phyloP scores from a whole-genome alignment of 1,140 invertebrate species.

The Panagrolaimus sp. region DNA sequence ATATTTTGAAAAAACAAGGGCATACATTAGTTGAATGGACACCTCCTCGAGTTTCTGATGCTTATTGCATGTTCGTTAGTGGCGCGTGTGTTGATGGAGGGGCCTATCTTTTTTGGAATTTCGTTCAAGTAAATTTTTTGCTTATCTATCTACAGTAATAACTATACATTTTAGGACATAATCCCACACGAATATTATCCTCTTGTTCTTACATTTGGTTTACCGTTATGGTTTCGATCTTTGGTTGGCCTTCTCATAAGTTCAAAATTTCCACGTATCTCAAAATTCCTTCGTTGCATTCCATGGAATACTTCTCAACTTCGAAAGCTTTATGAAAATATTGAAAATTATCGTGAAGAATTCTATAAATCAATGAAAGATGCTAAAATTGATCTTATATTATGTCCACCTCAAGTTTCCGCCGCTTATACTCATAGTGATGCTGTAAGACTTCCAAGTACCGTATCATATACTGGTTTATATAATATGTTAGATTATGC shows the following conservation, averaged over 20 bases:
- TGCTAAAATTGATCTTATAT: not conserved
- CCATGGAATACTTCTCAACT: not conserved
- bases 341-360: slow-evolving; percentile 2
- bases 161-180: not conserved
- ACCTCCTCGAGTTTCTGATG: slow-evolving; percentile 19
- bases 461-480: slow-evolving; percentile 13
- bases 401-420: slow-evolving; percentile 10
- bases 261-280: not conserved
- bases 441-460: not conserved
- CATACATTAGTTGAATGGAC: slow-evolving; percentile 16
- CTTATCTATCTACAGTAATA: not conserved
- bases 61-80: slow-evolving; percentile 11
- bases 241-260: not conserved
- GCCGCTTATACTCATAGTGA: not conserved
- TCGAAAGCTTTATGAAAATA: slow-evolving; percentile 4
- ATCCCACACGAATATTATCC: not conserved
- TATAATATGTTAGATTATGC: slow-evolving; percentile 22
- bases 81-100: slow-evolving; percentile 19
- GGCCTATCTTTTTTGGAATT: not conserved
- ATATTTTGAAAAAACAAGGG: not conserved
- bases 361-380: not conserved
- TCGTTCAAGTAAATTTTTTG: not conserved
- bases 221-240: not conserved
- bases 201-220: not conserved
- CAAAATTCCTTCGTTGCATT: not conserved